Evolutionary conservation across 2,888 invertebrate genomes (phyloP).

Genomic region (Amiota minor): DNA sequence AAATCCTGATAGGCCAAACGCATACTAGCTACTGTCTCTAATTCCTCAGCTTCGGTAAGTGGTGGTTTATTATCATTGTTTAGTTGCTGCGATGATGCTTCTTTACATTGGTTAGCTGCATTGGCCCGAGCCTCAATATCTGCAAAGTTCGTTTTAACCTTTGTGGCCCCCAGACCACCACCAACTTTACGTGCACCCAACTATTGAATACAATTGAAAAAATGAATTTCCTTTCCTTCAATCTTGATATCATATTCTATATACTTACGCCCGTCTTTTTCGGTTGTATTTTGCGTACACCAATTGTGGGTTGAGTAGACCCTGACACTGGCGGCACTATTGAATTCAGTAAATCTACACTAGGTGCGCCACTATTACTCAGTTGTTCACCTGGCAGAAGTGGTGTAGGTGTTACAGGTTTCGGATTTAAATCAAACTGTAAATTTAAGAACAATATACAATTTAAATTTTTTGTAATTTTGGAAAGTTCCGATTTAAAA

Average conservation of each 20-base stretch:
- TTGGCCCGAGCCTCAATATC: conserved; percentile 94
- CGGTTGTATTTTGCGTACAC: conserved; percentile 79
- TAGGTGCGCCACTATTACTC: conserved; percentile 64
- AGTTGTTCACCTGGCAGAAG: conserved; percentile 41
- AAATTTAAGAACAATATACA: conserved; percentile 27
- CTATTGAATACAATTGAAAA: conserved; percentile 73
- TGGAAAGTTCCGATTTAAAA: too few relatives aligned
- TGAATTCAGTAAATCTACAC: conserved; percentile 71
- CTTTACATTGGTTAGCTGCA: conserved; percentile 84
- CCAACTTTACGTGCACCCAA: conserved; percentile 84
- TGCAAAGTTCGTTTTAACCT: conserved; percentile 94
- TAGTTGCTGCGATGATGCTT: conserved; percentile 54
- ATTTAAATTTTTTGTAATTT: too few relatives aligned
- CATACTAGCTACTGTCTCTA: conserved; percentile 80
- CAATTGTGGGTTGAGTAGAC: conserved; percentile 81
- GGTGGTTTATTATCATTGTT: conserved; percentile 60
- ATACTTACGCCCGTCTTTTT: conserved; percentile 81
- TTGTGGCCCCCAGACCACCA: conserved; percentile 93
- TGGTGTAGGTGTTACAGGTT: conserved; percentile 37
- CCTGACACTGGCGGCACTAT: conserved; percentile 53
- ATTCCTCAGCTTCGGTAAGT: conserved; percentile 78
- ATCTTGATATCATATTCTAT: neutral
- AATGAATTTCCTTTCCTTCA: neutral
- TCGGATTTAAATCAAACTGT: conserved; percentile 57
- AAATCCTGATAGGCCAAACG: conserved; percentile 86